Base-by-base conservation (phyloP, 2,797 vertebrate genomes). In the Myiotriccus ornatus region DNA sequence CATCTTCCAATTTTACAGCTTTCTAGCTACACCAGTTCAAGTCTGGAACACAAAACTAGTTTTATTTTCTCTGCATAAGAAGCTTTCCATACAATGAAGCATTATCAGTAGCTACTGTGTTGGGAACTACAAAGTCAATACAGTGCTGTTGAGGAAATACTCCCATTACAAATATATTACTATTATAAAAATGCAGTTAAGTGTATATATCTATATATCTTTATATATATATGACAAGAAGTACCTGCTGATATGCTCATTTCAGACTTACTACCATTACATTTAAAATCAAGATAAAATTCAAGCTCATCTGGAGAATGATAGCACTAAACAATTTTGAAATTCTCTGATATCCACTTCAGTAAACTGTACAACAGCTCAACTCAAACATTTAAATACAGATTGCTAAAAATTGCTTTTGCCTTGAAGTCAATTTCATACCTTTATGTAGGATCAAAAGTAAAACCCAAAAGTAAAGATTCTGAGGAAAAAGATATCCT, bases 261-360 rank as follows among this genome's bases (percentile, higher is more conserved):
- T 91, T 91, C 37, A 85, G 52, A 67, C 55, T 39, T 39, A 43
- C 30, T 17, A 79, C 0, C 0, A 86, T 8, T 32, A 77, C 30
- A 57, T 35, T 91, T 62, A 89, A 94, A 94, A 88, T 60, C 30
- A 75, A 86, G 62, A 81, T n/a, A 65, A 79, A 85, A 89, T 71
- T 77, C 50, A 93, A 89, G 56, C 7, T 65, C 25, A 87, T 62
- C 41, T 49, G 44, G 28, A 79, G 56, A 89, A 82, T 43, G 68
- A n/a, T 0, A 56, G 55, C 41, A 73, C n/a, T 39, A 55, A 69
- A 10, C 20, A 50, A 35, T 78, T 88, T 75, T 47, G 32, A 93
- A 94, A 70, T 87, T 77, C 43, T 78, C 50, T 12, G 12, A 87
- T 67, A 89, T 12, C 32, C 43, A 64, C 21, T 78, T 94, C 67